A percentile compares a stretch with the other conserved stretches of the same genome.
Conservation (phyloP, 2,113 vertebrate species). For the Pseudorasbora parva region DNA sequence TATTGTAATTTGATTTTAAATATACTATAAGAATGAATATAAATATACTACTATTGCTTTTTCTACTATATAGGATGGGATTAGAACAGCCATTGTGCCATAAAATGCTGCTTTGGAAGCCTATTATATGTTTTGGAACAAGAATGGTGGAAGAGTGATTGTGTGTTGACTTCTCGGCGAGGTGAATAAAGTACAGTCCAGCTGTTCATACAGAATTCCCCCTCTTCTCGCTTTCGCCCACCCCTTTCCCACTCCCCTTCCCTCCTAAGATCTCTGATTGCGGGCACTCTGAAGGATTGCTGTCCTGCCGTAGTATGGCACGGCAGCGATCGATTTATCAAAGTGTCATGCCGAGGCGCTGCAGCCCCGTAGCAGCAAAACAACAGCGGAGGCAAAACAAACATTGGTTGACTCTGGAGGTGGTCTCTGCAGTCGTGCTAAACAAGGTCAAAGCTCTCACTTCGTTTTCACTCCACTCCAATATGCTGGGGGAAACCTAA, state of each 20-base stretch:
- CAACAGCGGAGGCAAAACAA: conserved; percentile 69
- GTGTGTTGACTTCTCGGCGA: not conserved
- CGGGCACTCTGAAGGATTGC: conserved; percentile 60
- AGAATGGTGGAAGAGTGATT: not conserved
- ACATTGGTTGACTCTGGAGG: conserved; percentile 60
- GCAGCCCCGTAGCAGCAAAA: conserved; percentile 65
- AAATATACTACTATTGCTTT: not conserved
- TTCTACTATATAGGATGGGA: not conserved
- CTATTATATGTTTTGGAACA: not conserved
- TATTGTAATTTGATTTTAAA: not conserved
- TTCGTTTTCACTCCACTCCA: conserved; percentile 56
- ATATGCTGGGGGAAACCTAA: conserved; percentile 6
- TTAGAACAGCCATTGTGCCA: not conserved
- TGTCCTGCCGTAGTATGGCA: conserved; percentile 62
- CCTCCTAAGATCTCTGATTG: conserved; percentile 48
- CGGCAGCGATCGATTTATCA: conserved; percentile 73
- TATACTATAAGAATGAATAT: not conserved
- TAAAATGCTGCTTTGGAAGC: not conserved
- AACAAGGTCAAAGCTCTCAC: conserved; percentile 68
- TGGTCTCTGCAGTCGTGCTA: conserved; percentile 60
- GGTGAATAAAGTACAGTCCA: not conserved
- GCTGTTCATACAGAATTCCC: conserved; percentile 15
- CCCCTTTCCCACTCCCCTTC: conserved; percentile 46
- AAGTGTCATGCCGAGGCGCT: conserved; percentile 68
- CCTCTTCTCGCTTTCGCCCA: conserved; percentile 24